Conservation (phyloP, 2,113 vertebrate genomes). For the Mus musculus region DNA sequence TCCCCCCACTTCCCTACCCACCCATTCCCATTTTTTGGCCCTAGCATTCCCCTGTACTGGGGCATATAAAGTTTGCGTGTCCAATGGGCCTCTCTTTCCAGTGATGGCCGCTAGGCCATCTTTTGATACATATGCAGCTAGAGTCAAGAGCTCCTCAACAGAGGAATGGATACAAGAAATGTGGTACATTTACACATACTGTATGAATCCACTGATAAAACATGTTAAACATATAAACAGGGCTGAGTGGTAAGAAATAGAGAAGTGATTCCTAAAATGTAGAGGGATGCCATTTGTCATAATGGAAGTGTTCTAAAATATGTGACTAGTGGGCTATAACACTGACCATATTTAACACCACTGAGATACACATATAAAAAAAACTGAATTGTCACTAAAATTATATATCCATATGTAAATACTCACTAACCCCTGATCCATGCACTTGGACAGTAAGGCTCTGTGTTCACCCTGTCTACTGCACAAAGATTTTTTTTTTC, state of each 20-base stretch:
- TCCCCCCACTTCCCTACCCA: no score
- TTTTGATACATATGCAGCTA: no score
- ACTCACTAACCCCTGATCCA: background rate
- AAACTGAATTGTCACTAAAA: background rate
- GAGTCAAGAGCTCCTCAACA: no score
- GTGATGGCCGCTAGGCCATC: no score
- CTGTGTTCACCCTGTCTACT: background rate
- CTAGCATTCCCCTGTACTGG: no score
- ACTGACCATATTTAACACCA: background rate
- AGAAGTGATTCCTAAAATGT: background rate
- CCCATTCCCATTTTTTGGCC: no score
- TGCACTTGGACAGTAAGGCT: background rate
- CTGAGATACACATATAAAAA: background rate
- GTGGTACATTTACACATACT: background rate
- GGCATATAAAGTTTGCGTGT: no score
- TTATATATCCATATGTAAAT: background rate
- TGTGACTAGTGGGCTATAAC: background rate
- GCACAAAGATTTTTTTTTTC: background rate
- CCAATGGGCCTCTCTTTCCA: no score
- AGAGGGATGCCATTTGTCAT: background rate
- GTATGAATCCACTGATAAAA: background rate
- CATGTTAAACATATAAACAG: background rate
- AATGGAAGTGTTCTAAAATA: background rate
- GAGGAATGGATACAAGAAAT: no score
- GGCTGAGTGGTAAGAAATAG: accelerated